A percentile compares a stretch with the other conserved stretches of the same genome.
These are phyloP conservation scores for Percopsis omiscomaycus DNA, from an alignment of 2,797 vertebrate genomes.

Conservation along the genomic window DNA sequence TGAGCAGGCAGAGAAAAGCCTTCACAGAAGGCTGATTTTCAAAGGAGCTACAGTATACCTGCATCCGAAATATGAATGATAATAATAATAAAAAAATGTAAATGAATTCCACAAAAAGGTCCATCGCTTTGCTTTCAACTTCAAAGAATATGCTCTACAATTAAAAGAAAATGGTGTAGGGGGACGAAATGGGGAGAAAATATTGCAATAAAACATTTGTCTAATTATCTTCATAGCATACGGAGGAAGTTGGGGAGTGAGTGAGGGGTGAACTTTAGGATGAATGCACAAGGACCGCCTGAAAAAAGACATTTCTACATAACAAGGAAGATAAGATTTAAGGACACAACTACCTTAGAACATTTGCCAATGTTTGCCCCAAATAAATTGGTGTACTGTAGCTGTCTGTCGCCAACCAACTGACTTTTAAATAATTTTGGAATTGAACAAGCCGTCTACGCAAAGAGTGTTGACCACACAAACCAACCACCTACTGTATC, in stretches of 20 bases:
- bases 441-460: too few species aligned
- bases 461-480: too few species aligned
- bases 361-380: neutral
- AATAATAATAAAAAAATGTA: conserved; percentile 38
- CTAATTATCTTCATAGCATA: conserved; percentile 69
- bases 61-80: conserved; percentile 63
- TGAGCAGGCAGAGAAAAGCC: conserved; percentile 45
- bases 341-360: too few species aligned
- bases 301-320: too few species aligned
- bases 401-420: neutral
- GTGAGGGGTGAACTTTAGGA: conserved; percentile 46
- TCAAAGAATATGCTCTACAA: conserved; percentile 78
- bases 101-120: conserved; percentile 74
- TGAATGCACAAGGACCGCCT: too few species aligned
- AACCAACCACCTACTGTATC: too few species aligned
- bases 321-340: too few species aligned
- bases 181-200: conserved; percentile 31
- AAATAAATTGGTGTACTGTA: conserved; percentile 25
- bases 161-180: conserved; percentile 70
- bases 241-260: conserved; percentile 45
- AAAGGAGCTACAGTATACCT: conserved; percentile 68
- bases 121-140: conserved; percentile 78
- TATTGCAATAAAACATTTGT: conserved; percentile 68
- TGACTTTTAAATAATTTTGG: conserved; percentile 14
- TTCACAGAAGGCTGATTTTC: conserved; percentile 68